These are phyloP conservation scores for Gambusia yucatana DNA, from an alignment of 2,797 vertebrate genomes.

Conservation along the genomic window DNA sequence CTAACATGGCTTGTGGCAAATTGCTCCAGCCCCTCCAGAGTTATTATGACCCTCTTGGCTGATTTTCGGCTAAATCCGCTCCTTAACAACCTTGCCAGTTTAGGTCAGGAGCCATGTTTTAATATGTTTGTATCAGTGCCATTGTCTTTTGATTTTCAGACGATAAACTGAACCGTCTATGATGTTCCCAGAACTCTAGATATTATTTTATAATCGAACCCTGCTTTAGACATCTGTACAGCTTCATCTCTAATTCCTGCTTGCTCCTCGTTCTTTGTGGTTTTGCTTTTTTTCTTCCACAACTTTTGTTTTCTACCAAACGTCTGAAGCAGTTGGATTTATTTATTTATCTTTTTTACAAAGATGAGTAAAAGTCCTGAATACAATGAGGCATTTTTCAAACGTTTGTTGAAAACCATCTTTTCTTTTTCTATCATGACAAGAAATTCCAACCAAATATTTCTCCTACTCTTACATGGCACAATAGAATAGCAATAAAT, in stretches of 20 bases:
- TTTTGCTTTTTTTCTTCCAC: not conserved
- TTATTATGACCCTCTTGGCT: not conserved
- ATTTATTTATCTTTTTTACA: not conserved
- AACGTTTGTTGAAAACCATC: not conserved
- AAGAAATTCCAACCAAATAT: not conserved
- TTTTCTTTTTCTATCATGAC: not conserved
- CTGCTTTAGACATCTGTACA: not conserved
- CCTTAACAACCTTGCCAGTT: not conserved
- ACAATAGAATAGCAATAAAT: not conserved
- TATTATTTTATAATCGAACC: not conserved
- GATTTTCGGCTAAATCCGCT: not conserved
- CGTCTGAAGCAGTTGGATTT: not conserved
- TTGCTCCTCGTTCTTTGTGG: not conserved
- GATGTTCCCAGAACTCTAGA: not conserved
- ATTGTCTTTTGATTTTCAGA: not conserved
- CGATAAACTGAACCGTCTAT: not conserved
- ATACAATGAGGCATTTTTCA: not conserved
- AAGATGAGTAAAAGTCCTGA: not conserved
- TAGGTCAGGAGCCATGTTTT: not conserved
- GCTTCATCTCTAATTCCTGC: not conserved
- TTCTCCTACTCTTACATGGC: not conserved
- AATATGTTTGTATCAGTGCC: not conserved
- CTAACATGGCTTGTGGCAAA: not conserved
- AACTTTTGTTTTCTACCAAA: not conserved
- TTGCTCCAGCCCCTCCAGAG: not conserved